These are phyloP conservation scores for Coptotermes formosanus DNA, from an alignment of 1,140 invertebrate species.

Conservation along the genomic window DNA sequence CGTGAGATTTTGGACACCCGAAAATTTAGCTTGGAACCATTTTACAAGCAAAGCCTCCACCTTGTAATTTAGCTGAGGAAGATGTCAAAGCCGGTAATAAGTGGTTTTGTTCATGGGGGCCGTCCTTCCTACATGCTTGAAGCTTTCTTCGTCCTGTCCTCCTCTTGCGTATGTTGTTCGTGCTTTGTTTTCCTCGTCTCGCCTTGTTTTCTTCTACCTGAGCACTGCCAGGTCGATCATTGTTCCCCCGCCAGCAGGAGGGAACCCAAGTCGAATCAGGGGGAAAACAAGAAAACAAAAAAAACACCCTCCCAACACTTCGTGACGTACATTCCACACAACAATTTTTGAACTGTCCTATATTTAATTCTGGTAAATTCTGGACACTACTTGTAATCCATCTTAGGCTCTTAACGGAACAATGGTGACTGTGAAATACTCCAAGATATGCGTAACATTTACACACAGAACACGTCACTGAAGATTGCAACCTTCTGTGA, in stretches of 20 bases:
- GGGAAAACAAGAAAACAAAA: background rate
- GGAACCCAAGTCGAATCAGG: constrained; percentile 13
- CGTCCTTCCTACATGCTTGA: constrained; percentile 2
- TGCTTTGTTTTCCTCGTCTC: background rate
- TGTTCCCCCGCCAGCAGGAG: background rate
- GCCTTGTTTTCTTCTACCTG: constrained; percentile 15
- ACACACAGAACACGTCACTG: no score
- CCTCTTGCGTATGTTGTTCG: background rate
- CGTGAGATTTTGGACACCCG: constrained; percentile 25
- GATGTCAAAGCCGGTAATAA: constrained; percentile 33
- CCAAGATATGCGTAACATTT: no score
- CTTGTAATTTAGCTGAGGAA: constrained; percentile 32
- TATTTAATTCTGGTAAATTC: background rate
- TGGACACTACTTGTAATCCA: no score
- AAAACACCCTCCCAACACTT: background rate
- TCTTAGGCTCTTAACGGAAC: no score
- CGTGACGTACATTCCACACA: constrained; percentile 6
- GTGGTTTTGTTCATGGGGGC: constrained; percentile 31
- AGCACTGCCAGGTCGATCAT: background rate
- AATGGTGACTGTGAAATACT: no score
- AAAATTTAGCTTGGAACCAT: constrained; percentile 25
- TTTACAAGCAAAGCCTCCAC: constrained; percentile 23
- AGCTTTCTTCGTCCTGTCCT: background rate
- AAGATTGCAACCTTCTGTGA: no score
- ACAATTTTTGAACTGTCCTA: background rate